A percentile compares a stretch with the other conserved stretches of the same genome.
Conservation (phyloP, 1,140 invertebrate genomes). For the Pteromalus puparum region DNA sequence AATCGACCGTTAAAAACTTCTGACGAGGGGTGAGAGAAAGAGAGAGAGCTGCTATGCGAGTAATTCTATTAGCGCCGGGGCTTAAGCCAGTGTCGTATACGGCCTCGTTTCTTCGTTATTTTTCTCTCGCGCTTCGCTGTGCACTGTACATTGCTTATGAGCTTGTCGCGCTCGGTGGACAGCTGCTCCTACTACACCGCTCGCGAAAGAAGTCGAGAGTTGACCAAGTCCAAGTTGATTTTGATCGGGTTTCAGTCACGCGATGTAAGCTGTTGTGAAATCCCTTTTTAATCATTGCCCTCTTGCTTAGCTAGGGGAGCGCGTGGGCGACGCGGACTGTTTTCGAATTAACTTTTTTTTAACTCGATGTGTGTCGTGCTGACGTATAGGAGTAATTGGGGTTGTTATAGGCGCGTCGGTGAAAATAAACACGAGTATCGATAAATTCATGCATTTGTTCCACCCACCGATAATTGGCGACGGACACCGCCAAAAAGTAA, state of each 20-base stretch:
- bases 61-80: slow-evolving; percentile 70
- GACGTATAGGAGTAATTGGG: neutral
- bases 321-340: neutral
- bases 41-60: too few relatives aligned
- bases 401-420: neutral
- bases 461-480: too few relatives aligned
- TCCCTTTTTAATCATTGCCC: neutral
- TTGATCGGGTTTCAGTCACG: neutral
- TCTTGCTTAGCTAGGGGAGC: neutral
- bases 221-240: neutral
- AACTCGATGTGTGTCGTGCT: neutral
- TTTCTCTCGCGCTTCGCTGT: too few relatives aligned
- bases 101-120: neutral
- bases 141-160: neutral
- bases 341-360: neutral
- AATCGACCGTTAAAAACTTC: slow-evolving; percentile 75
- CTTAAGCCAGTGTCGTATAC: neutral
- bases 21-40: slow-evolving; percentile 54
- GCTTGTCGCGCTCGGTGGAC: neutral
- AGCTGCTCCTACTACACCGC: too few relatives aligned
- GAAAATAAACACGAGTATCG: too few relatives aligned
- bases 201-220: too few relatives aligned
- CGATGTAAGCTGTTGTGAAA: neutral
- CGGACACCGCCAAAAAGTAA: too few relatives aligned
- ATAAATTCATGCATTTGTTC: too few relatives aligned